Evolutionary conservation across 2,888 invertebrate species (phyloP).

Genomic region (Meloe dianella): DNA sequence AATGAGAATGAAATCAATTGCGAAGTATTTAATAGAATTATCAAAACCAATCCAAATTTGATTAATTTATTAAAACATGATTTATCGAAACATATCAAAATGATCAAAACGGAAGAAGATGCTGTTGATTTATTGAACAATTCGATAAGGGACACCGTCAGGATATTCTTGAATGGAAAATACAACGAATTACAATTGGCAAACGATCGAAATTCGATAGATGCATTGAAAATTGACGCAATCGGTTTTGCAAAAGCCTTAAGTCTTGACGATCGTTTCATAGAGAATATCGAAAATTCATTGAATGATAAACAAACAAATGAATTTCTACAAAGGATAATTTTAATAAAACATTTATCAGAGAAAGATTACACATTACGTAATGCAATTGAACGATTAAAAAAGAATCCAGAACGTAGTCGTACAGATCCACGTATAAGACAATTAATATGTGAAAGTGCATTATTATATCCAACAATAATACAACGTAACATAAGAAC

Average conservation of each 20-base stretch:
- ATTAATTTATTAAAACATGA: conserved; percentile 66
- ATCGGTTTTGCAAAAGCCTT: conserved; percentile 73
- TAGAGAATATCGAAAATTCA: conserved; percentile 62
- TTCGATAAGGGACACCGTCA: conserved; percentile 70
- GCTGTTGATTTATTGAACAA: conserved; percentile 71
- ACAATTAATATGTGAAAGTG: conserved; percentile 75
- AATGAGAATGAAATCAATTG: conserved; percentile 22
- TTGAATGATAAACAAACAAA: conserved; percentile 66
- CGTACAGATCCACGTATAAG: conserved; percentile 73
- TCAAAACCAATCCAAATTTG: conserved; percentile 66
- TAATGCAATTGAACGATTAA: conserved; percentile 68
- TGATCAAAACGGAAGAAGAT: conserved; percentile 68
- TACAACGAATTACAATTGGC: conserved; percentile 64
- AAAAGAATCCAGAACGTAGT: conserved; percentile 71
- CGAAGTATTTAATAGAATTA: conserved; percentile 66
- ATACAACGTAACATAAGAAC: conserved; percentile 63
- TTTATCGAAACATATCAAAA: conserved; percentile 67
- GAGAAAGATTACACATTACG: conserved; percentile 69
- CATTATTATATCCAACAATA: conserved; percentile 61
- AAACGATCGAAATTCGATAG: conserved; percentile 48
- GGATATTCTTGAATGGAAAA: conserved; percentile 65
- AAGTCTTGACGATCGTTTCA: conserved; percentile 64
- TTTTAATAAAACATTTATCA: conserved; percentile 75
- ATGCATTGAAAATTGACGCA: conserved; percentile 67
- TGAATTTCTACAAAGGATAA: conserved; percentile 72